phyloP scores from a whole-genome alignment of 2,888 invertebrate species.

The Himalopsyche japonica region DNA sequence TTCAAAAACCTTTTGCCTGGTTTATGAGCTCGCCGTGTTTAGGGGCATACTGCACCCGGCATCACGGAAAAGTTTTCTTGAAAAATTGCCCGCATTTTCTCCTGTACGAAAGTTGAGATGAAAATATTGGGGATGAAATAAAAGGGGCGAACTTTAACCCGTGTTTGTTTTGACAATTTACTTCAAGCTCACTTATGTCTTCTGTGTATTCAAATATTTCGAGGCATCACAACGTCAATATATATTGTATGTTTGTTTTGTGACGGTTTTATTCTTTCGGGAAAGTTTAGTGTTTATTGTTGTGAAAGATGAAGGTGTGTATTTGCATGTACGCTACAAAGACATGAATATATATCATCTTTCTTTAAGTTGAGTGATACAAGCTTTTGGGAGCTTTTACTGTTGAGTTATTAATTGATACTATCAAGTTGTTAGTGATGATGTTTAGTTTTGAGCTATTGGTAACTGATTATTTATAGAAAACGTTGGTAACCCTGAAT shows the following conservation, averaged over 20 bases:
- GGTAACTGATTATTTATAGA: too few species aligned
- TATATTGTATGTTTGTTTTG: neutral
- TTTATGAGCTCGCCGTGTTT: neutral
- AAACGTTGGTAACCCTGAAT: too few species aligned
- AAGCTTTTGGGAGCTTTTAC: too few species aligned
- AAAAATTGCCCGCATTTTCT: neutral
- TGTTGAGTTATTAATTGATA: too few species aligned
- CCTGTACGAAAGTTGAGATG: neutral
- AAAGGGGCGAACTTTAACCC: neutral
- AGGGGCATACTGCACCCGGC: neutral
- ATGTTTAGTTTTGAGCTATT: too few species aligned
- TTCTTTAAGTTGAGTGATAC: too few species aligned
- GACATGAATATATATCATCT: too few species aligned
- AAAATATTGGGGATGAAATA: neutral
- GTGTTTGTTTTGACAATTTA: neutral
- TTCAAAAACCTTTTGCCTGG: neutral
- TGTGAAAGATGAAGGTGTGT: too few species aligned
- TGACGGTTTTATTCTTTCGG: neutral
- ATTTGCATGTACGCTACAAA: too few species aligned
- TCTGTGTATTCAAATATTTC: neutral
- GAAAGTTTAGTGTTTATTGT: neutral
- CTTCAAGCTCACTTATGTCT: neutral
- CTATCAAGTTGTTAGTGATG: too few species aligned
- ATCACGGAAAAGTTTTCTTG: neutral
- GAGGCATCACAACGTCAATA: neutral